A percentile compares a stretch with the other conserved stretches of the same genome.
Evolutionary conservation across 23 tunicate genomes (phyloP).

Genomic region (Diplosoma virens): DNA sequence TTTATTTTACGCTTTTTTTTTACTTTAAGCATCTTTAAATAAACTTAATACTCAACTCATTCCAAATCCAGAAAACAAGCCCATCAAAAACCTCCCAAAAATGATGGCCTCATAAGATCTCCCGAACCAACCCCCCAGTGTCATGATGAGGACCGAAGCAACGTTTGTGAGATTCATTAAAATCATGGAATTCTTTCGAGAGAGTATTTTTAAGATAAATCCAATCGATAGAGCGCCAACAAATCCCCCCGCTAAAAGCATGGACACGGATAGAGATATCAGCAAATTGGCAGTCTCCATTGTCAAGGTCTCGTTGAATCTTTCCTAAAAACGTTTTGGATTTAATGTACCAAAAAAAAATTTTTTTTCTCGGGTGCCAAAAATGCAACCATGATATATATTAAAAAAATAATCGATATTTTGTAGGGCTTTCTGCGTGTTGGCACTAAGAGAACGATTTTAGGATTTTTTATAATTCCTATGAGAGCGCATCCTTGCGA

Average conservation of each 20-base stretch:
- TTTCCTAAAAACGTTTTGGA: conserved; percentile 49
- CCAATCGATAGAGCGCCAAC: conserved; percentile 67
- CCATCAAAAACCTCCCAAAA: conserved; percentile 72
- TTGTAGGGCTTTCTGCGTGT: too few relatives aligned
- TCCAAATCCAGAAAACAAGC: conserved; percentile 88
- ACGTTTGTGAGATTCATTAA: conserved; percentile 74
- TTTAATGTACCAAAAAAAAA: too few relatives aligned
- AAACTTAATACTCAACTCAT: conserved; percentile 91
- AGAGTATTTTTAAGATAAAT: conserved; percentile 25
- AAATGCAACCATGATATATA: too few relatives aligned
- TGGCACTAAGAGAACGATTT: too few relatives aligned
- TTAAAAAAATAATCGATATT: too few relatives aligned
- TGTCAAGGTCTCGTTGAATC: conserved; percentile 38
- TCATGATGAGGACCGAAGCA: conserved; percentile 33
- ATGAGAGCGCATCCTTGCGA: too few relatives aligned
- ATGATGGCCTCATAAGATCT: conserved; percentile 81
- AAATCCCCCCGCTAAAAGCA: conserved; percentile 83
- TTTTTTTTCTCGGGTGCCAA: too few relatives aligned
- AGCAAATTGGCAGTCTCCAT: not conserved
- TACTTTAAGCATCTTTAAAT: too few relatives aligned
- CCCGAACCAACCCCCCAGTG: conserved; percentile 44
- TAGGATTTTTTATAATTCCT: too few relatives aligned
- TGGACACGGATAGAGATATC: conserved; percentile 72
- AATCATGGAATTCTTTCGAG: conserved; percentile 63
- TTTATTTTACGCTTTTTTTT: too few relatives aligned